Evolutionary conservation across 2,797 vertebrate genomes (phyloP).

Genomic region (Loris lydekkerianus): DNA sequence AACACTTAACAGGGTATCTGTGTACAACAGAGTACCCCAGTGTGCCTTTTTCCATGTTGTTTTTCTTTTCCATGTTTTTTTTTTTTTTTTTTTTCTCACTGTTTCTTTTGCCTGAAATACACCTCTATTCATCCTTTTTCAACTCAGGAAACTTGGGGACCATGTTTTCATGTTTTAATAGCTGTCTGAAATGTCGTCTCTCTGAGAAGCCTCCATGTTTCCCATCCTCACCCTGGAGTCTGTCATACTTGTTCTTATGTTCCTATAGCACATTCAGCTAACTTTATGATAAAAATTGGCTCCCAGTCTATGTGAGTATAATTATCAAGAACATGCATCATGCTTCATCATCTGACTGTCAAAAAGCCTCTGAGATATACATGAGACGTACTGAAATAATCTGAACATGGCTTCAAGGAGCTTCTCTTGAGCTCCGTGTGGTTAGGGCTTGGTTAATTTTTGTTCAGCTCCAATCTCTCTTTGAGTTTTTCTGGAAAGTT

Average conservation of each 20-base stretch:
- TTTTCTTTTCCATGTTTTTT: background rate
- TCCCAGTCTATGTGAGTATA: background rate
- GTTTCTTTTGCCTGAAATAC: constrained; percentile 1
- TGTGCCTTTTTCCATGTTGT: background rate
- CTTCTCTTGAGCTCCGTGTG: background rate
- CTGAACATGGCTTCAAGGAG: background rate
- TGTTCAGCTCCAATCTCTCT: background rate
- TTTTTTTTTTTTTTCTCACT: background rate
- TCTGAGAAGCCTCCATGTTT: background rate
- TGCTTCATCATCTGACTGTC: background rate
- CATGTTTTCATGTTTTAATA: background rate
- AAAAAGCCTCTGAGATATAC: background rate
- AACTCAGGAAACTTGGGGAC: background rate
- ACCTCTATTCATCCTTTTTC: background rate
- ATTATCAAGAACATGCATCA: background rate
- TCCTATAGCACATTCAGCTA: background rate
- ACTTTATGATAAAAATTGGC: background rate
- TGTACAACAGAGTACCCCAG: background rate
- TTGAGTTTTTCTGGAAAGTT: background rate
- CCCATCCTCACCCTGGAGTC: background rate
- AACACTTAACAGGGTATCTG: background rate
- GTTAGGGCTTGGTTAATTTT: background rate
- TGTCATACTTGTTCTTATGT: background rate
- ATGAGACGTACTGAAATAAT: background rate
- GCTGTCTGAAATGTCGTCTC: background rate